These are phyloP conservation scores for Aurelia sp. DNA, from an alignment of 30 jellyfish, hydroid and myxozoan genomes.

Conservation along the genomic window DNA sequence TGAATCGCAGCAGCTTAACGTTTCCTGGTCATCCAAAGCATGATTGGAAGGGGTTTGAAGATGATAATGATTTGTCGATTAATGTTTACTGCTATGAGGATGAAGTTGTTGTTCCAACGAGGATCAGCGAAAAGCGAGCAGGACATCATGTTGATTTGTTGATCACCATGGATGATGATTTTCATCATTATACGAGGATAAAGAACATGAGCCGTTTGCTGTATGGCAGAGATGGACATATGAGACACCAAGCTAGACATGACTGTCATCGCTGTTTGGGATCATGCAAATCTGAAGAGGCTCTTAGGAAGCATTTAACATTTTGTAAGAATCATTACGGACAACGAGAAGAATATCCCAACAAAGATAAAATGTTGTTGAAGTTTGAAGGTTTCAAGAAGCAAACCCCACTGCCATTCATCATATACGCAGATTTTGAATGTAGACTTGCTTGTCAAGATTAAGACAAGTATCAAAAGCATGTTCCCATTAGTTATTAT, in stretches of 20 bases:
- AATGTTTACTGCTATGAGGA: conserved; percentile 6
- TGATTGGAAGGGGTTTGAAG: no score
- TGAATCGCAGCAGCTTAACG: no score
- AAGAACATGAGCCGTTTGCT: neutral
- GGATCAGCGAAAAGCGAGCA: neutral
- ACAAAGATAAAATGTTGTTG: neutral
- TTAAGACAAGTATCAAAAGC: no score
- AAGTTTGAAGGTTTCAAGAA: neutral
- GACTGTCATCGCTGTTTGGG: neutral
- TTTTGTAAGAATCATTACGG: neutral
- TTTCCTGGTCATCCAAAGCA: no score
- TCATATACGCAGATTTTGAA: no score
- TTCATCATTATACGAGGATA: no score
- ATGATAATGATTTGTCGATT: neutral
- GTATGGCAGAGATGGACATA: neutral
- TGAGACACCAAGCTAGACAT: neutral
- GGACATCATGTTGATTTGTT: neutral
- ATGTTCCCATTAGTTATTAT: no score
- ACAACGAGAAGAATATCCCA: conserved; percentile 3
- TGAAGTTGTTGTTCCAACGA: neutral
- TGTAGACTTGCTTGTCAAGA: no score
- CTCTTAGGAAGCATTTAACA: neutral
- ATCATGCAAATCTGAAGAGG: neutral
- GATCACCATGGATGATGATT: neutral
- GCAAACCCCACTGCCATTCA: no score